Conservation (phyloP, 2,888 invertebrate species). For the Saturnia japonica region DNA sequence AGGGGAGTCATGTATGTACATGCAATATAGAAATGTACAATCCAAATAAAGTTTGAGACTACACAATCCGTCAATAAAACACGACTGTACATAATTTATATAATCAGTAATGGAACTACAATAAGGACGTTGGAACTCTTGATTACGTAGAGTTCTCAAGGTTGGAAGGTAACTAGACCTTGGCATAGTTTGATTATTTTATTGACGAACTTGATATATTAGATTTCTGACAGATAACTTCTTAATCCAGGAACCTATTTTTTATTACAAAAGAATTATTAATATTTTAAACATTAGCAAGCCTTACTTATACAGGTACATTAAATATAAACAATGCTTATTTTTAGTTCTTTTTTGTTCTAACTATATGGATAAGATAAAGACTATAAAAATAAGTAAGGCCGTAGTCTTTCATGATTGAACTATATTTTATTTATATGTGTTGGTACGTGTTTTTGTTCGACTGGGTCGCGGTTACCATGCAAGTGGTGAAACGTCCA, state of each 20-base stretch:
- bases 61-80: not conserved
- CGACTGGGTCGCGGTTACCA: no score
- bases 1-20: not conserved
- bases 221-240: not conserved
- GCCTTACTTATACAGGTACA: no score
- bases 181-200: slow-evolving; percentile 39
- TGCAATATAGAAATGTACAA: not conserved
- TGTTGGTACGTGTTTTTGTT: no score
- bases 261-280: not conserved
- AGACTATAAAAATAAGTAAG: no score
- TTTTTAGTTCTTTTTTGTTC: no score
- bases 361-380: no score
- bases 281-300: no score
- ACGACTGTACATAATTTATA: not conserved
- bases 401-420: no score
- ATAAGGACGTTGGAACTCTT: not conserved
- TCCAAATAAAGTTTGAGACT: slow-evolving; percentile 2
- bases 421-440: no score
- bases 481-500: no score
- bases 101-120: not conserved
- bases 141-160: not conserved
- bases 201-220: slow-evolving; percentile 2
- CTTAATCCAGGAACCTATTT: not conserved
- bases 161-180: slow-evolving; percentile 29
- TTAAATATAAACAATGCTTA: no score